Conservation (phyloP, 2,113 vertebrate genomes). For the Megatriorchis doriae region DNA sequence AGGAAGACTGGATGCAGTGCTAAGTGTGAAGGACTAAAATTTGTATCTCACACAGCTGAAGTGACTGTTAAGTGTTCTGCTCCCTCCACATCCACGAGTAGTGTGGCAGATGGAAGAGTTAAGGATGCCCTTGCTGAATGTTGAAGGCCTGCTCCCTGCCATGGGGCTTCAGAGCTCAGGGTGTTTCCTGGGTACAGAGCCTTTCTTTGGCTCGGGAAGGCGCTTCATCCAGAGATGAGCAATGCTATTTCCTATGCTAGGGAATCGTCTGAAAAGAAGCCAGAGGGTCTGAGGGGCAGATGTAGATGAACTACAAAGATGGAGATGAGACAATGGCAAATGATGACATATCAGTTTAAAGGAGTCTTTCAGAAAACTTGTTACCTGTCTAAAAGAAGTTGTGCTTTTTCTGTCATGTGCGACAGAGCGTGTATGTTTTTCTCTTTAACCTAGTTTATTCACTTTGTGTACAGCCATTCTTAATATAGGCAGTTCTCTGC, state of each 20-base stretch:
- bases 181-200: not conserved
- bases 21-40: not conserved
- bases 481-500: not conserved
- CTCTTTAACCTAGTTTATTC: not conserved
- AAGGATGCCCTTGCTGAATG: not conserved
- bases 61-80: not conserved
- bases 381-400: not conserved
- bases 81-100: fast-evolving
- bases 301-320: not conserved
- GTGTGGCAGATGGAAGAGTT: not conserved
- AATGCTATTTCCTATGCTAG: not conserved
- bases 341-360: not conserved
- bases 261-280: not conserved
- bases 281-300: not conserved
- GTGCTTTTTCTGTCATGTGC: not conserved
- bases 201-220: not conserved
- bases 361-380: not conserved
- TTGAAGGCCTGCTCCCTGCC: not conserved
- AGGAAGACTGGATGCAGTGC: not conserved
- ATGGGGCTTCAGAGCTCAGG: fast-evolving
- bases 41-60: fast-evolving
- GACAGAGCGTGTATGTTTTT: not conserved
- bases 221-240: not conserved
- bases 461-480: not conserved
- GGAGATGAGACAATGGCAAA: not conserved